Evolutionary conservation across 2,797 vertebrate genomes (phyloP).

Genomic region (Myotis pilosus): DNA sequence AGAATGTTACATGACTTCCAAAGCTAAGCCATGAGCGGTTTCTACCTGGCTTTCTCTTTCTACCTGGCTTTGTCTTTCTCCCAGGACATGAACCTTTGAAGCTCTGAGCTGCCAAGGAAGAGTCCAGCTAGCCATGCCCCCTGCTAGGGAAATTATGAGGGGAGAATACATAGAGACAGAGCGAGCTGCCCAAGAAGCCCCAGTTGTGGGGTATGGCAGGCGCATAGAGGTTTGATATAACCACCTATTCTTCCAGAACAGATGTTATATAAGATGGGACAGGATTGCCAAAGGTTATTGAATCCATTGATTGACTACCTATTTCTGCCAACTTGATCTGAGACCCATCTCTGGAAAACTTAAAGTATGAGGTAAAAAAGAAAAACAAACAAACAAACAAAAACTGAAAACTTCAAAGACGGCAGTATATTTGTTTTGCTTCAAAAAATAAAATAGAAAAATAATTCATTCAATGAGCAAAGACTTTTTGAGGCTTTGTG

Average conservation of each 20-base stretch:
- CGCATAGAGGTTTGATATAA: background rate
- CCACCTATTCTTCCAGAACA: background rate
- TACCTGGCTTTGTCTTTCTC: background rate
- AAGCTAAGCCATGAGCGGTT: background rate
- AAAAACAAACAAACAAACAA: background rate
- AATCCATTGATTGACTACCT: background rate
- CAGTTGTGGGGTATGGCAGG: background rate
- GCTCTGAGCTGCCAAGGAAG: background rate
- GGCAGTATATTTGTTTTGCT: background rate
- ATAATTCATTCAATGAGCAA: background rate
- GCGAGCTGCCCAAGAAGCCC: background rate
- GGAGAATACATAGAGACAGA: background rate
- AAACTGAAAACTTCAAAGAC: background rate
- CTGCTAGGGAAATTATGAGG: background rate
- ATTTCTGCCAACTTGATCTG: background rate
- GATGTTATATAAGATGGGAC: background rate
- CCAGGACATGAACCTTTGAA: background rate
- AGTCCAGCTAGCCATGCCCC: background rate
- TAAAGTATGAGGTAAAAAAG: background rate
- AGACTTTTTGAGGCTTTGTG: background rate
- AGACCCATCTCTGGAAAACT: background rate
- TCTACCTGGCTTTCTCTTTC: background rate
- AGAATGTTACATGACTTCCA: background rate
- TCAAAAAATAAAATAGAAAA: background rate
- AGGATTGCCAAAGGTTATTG: background rate